These are phyloP conservation scores for Nesidiocoris tenuis DNA, from an alignment of 2,888 invertebrate genomes.

Conservation along the genomic window DNA sequence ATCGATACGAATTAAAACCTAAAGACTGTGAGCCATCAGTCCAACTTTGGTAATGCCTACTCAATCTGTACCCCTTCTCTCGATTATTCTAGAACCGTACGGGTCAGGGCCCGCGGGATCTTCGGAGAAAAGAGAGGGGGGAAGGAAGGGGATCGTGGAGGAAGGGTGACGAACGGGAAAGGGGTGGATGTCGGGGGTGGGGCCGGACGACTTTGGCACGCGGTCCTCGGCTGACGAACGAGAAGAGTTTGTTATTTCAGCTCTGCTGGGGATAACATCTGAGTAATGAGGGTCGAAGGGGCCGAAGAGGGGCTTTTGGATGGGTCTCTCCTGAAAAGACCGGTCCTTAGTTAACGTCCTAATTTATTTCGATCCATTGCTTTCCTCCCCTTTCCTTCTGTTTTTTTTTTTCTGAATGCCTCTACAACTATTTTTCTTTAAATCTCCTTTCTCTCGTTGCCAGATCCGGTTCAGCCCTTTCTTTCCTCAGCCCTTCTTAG, in stretches of 20 bases:
- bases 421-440: conserved; percentile 24
- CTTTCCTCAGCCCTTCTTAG: no score
- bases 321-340: conserved; percentile 24
- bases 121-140: neutral
- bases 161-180: no score
- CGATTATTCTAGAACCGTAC: neutral
- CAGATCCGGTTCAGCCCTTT: neutral
- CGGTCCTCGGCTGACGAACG: neutral
- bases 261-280: conserved; percentile 31
- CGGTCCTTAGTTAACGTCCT: conserved; percentile 40
- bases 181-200: no score
- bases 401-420: conserved; percentile 5
- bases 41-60: no score
- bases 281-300: conserved; percentile 41
- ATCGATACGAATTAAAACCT: no score
- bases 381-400: neutral
- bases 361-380: conserved; percentile 42
- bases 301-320: conserved; percentile 1
- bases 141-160: neutral
- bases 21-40: no score
- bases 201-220: neutral
- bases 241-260: conserved; percentile 23
- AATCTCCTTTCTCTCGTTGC: neutral
- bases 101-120: neutral
- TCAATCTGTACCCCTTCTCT: neutral